These are phyloP conservation scores for Physeter macrocephalus DNA, from an alignment of 2,113 vertebrate genomes.

Conservation along the genomic window DNA sequence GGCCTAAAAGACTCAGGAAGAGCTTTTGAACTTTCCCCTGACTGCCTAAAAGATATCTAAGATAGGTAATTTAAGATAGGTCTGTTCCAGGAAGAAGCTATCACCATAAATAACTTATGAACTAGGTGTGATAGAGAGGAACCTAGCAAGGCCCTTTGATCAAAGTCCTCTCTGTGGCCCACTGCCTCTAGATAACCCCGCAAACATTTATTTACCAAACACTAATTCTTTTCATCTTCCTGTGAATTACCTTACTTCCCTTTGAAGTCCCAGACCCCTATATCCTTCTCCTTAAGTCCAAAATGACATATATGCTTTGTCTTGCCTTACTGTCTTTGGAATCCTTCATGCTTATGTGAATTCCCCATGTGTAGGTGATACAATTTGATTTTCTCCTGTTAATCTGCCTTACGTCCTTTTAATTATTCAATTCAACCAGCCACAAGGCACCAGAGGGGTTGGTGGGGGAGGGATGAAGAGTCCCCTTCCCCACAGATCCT, in stretches of 20 bases:
- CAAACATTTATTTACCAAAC: background rate
- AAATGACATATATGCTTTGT: background rate
- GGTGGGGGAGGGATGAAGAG: too few species aligned
- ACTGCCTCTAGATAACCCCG: background rate
- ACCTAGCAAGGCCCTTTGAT: background rate
- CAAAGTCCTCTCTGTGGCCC: background rate
- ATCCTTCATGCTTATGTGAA: too few species aligned
- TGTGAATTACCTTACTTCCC: background rate
- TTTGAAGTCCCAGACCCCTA: background rate
- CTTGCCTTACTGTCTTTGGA: background rate
- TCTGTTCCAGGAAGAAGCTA: background rate
- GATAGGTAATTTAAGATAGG: background rate
- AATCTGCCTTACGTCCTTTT: too few species aligned
- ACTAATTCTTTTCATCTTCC: background rate
- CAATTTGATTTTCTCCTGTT: too few species aligned
- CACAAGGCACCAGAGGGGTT: too few species aligned
- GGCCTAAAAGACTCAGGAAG: background rate
- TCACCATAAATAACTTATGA: background rate
- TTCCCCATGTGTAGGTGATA: too few species aligned
- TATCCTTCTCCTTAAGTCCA: background rate
- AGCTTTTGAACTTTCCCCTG: background rate
- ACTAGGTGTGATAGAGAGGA: background rate
- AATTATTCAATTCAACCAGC: too few species aligned
- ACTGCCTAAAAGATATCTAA: background rate
- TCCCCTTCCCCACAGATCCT: background rate